phyloP scores from a whole-genome alignment of 2,113 vertebrate species.

The Dolichotis patagonum region DNA sequence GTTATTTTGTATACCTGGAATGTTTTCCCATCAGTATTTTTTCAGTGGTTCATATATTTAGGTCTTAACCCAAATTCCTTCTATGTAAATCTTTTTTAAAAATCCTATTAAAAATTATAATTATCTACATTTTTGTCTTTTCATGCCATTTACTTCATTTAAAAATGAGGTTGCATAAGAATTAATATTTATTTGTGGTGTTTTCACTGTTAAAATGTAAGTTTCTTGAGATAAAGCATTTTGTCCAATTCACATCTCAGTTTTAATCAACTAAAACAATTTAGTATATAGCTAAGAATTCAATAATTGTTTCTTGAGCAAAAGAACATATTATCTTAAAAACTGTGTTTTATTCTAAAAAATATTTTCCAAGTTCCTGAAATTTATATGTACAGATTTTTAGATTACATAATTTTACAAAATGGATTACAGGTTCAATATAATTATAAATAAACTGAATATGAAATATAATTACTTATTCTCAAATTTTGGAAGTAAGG shows the following conservation, averaged over 20 bases:
- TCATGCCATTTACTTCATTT: not conserved
- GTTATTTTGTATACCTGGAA: not conserved
- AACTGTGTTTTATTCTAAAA: not conserved
- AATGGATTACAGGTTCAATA: not conserved
- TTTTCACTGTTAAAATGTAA: not conserved
- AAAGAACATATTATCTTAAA: not conserved
- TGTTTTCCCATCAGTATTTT: not conserved
- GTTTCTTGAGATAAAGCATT: not conserved
- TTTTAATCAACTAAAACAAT: not conserved
- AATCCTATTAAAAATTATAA: not conserved
- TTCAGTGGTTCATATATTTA: not conserved
- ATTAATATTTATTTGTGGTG: not conserved
- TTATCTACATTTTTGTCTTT: not conserved
- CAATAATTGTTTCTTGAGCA: not conserved
- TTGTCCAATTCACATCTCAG: not conserved
- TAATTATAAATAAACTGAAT: no score
- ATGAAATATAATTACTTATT: not conserved
- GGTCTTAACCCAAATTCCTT: not conserved
- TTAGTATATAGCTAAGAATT: not conserved
- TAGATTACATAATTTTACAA: not conserved
- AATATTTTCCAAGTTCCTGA: not conserved
- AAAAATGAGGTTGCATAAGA: not conserved
- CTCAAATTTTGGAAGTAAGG: not conserved
- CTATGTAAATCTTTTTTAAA: not conserved
- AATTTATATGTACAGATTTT: not conserved